Percentiles rank a stretch among this genome's conserved stretches.
phyloP scores from a whole-genome alignment of 2,113 vertebrate species.

The Ailurus styani region DNA sequence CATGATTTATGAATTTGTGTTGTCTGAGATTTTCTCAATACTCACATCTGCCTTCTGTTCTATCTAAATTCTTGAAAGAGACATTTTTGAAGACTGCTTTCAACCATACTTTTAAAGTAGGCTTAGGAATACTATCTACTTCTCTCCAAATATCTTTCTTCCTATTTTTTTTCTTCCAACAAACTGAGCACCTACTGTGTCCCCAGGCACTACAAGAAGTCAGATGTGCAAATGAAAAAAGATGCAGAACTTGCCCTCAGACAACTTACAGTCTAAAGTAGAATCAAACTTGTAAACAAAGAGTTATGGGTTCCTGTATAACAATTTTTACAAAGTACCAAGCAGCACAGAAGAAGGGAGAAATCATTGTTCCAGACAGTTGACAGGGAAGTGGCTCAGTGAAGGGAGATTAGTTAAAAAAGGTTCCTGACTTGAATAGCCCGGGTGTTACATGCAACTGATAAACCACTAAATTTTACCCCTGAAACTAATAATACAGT shows the following conservation, averaged over 20 bases:
- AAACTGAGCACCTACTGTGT: neutral
- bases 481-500: neutral
- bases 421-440: neutral
- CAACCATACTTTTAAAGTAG: neutral
- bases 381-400: neutral
- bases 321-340: neutral
- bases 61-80: slow-evolving; percentile 24
- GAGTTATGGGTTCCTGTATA: neutral
- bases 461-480: neutral
- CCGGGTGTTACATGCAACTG: neutral
- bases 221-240: neutral
- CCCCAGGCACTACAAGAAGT: neutral
- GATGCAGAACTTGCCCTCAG: neutral
- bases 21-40: slow-evolving; percentile 6
- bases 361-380: neutral
- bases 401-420: neutral
- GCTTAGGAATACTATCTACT: neutral
- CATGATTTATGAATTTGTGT: neutral
- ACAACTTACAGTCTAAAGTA: neutral
- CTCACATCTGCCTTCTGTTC: neutral
- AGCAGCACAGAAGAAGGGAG: neutral
- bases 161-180: neutral
- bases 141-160: neutral
- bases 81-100: neutral
- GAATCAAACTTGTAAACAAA: neutral